Evolutionary conservation across 2,797 vertebrate genomes (phyloP), one percentile per base, ranked within the genome.

Genomic region (Mycteria americana): DNA sequence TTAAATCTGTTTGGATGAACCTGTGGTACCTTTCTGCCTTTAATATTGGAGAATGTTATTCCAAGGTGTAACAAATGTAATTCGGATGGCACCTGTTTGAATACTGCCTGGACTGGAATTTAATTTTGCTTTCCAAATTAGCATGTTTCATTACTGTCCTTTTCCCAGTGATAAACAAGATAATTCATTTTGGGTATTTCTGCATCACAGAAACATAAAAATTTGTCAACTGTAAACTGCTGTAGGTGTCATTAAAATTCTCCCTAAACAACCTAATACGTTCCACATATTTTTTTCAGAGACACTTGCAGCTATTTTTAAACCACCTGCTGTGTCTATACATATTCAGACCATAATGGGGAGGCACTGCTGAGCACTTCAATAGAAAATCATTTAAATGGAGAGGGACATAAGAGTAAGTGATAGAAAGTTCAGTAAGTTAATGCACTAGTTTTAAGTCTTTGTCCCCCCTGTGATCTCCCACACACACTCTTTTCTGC

Each of bases 341-440:
- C 98, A 97, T 98, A 98, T 98, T 97, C 98, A 98, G 96, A 35
- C 73, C n/a, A 28, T 97, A 97, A 98, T 95, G 92, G 97, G 96
- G 91, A 95, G 79, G 57, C 95, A 97, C 97, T 95, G 96, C 97
- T 96, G 97, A 96, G 97, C 91, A 94, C 91, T 96, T 95, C 85
- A 93, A 96, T 94, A 85, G 96, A 92, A 96, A 97, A 95, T 86
- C 87, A 91, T 97, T 97, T 96, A 91, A 97, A 97, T 69, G 41
- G 83, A 94, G 93, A 88, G 90, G 96, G 92, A 79, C 85, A 13
- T 63, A 37, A 53, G 74, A 72, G 46, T 65, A 87, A 95, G 83
- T 23, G 76, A 65, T 78, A 56, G 80, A 62, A 91, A 95, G 95
- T 96, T 94, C 92, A 96, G 67, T 33, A 86, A 89, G 80, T 92